Evolutionary conservation across 2,888 invertebrate species (phyloP).

Genomic region (Ischnura elegans): DNA sequence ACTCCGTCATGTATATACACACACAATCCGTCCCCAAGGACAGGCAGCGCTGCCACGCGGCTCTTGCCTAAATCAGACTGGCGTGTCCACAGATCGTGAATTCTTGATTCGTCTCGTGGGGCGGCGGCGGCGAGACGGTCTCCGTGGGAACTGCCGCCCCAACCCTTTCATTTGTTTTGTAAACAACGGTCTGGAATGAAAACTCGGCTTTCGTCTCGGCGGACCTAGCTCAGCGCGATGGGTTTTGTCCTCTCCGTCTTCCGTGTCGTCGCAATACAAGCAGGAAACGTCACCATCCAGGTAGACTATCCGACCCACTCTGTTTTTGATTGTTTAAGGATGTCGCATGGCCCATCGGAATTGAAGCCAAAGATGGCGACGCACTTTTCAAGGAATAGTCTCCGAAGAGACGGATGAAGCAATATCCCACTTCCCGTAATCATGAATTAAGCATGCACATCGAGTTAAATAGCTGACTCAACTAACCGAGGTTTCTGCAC

Average conservation of each 20-base stretch:
- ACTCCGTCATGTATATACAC: background rate
- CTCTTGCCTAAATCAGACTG: background rate
- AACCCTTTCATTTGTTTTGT: conserved; percentile 6
- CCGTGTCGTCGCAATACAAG: background rate
- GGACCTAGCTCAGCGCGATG: background rate
- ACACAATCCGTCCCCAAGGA: conserved; percentile 48
- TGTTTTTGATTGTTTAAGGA: too few relatives aligned
- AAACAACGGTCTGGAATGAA: background rate
- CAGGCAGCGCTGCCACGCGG: conserved; percentile 28
- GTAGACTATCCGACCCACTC: too few relatives aligned
- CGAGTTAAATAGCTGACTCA: too few relatives aligned
- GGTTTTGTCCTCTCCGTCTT: background rate
- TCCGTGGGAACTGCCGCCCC: background rate
- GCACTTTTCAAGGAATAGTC: too few relatives aligned
- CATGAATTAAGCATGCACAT: too few relatives aligned
- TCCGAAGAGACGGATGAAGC: too few relatives aligned
- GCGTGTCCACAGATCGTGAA: conserved; percentile 50
- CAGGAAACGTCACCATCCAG: background rate
- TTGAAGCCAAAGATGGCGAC: too few relatives aligned
- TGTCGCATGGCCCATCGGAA: too few relatives aligned
- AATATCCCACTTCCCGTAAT: too few relatives aligned
- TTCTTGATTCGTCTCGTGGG: conserved; percentile 29
- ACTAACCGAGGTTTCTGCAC: too few relatives aligned
- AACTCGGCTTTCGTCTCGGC: background rate
- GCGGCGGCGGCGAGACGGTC: background rate